Base-by-base conservation (phyloP, 2,797 vertebrate genomes). In the Falco naumanni region DNA sequence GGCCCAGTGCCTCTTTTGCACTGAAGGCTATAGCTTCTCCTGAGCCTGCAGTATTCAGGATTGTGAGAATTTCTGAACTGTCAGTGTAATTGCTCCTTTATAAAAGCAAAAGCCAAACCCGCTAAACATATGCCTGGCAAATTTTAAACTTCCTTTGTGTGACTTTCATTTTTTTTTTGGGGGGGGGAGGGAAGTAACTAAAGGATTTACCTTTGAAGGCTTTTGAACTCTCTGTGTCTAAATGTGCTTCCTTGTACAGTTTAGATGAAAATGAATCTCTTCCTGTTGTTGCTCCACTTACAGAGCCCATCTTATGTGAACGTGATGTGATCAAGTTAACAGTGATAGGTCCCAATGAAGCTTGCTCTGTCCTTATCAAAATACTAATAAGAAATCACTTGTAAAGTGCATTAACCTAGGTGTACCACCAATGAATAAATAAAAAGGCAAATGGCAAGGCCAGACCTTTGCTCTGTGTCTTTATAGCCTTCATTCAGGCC, bases 101-200 rank as follows among this genome's bases (percentile, higher is more conserved):
- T 13, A 71, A 92, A 89, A 82, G 34, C 53, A 83, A 74, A 92
- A 77, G 13, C 21, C 51, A 48, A 63, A 64, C 2, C 11, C n/a
- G 28, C 29, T 66, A 54, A 93, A 37, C 0, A 0, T 59, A 22
- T 6, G 10, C 3, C 2, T 64, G 29, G 39, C 70, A 37, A 26
- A 21, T 60, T 82, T 64, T 68, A 48, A 69, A 45, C 33, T 89
- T 81, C 24, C 39, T 48, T 45, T 56, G 17, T 65, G 26, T 79
- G 34, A 68, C 14, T 56, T 37, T 6, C 39, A 39, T 39, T 39
- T 39, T 39, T 39, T 39, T 39, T 39, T 39, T 39, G 39, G 39
- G 39, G 11, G 39, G 39, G 39, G 39, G 39, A 37, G 39, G 39
- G 39, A 39, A 84, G 18, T 50, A 72, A 74, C 28, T 25, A 7